Evolutionary conservation across 2,113 vertebrate species (phyloP), one percentile per base, ranked within the genome.

Genomic region (Equus quagga): DNA sequence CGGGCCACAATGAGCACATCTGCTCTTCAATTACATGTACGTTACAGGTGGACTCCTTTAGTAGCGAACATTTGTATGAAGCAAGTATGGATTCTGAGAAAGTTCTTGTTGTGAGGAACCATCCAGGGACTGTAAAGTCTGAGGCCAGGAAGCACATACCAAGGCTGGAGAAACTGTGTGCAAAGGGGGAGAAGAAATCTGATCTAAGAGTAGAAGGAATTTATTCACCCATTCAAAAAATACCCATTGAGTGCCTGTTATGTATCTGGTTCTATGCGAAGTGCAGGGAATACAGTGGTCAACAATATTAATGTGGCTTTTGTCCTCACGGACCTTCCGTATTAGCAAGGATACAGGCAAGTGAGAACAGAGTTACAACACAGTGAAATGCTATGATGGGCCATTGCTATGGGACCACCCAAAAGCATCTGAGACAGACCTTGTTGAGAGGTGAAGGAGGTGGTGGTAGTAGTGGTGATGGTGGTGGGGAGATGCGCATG

Each of bases 31-130:
- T 9, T 41, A 8, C 5, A 23, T 13, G 10, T 33, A 3, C 26
- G 13, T 54, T 24, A 11, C 58, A 14, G 56, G 21, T 28, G 46
- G 28, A n/a, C 9, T 69, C 19, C 6, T 65, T 76, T 75, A 83
- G 36, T 18, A 54, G 31, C 28, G 21, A 78, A 90, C 8, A 70
- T 24, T 51, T 8, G 15, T 17, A 33, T 51, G 76, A 69, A 95
- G 56, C 56, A 78, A 93, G 69, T 62, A 64, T 0, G 5, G 33
- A 67, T 76, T 87, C 54, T 75, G 73, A 90, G 44, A 91, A 94
- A 75, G 95, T 87, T 81, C n/a, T 6, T 72, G 11, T 87, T 65
- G 31, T 72, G 62, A 96, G 91, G 75, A 81, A 70, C 49, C 78
- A 41, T 26, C 11, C 41, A 17, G 80, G 65, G 15, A 65, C 12